Percentiles rank a stretch among this genome's conserved stretches.
These are phyloP conservation scores for Timema cristinae DNA, from an alignment of 2,888 invertebrate genomes.

Conservation along the genomic window DNA sequence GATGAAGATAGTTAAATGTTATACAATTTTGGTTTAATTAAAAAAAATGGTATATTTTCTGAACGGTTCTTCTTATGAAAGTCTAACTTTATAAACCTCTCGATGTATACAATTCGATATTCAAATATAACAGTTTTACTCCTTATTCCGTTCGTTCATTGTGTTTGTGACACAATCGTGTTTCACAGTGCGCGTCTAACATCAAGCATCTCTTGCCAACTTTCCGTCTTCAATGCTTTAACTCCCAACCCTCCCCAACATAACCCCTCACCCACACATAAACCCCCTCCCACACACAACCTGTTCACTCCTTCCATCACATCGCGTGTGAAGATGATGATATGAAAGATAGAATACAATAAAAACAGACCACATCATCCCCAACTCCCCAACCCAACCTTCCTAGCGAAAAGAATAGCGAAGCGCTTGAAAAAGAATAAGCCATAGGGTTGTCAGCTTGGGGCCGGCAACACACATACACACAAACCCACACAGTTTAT, in stretches of 20 bases:
- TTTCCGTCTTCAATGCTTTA: background rate
- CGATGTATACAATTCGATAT: too few relatives aligned
- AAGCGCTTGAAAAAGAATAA: conserved; percentile 9
- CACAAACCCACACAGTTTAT: background rate
- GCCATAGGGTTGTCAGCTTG: conserved; percentile 12
- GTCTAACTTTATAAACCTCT: too few relatives aligned
- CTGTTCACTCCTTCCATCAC: background rate
- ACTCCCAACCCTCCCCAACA: background rate
- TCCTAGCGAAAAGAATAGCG: background rate
- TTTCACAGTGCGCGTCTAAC: conserved; percentile 7
- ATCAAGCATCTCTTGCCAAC: background rate
- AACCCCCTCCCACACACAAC: background rate
- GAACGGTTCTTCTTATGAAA: too few relatives aligned
- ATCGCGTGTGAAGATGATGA: conserved; percentile 10
- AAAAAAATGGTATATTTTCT: too few relatives aligned
- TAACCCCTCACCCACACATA: background rate
- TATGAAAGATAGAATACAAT: conserved; percentile 15
- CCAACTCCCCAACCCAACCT: too few relatives aligned
- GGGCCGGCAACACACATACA: background rate
- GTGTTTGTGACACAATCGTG: conserved; percentile 1
- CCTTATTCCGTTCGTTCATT: too few relatives aligned
- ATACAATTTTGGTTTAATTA: too few relatives aligned
- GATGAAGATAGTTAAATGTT: too few relatives aligned
- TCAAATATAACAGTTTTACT: too few relatives aligned
- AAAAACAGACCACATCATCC: background rate